These are phyloP conservation scores for Ceryle rudis DNA, from an alignment of 2,797 vertebrate genomes.

Conservation along the genomic window DNA sequence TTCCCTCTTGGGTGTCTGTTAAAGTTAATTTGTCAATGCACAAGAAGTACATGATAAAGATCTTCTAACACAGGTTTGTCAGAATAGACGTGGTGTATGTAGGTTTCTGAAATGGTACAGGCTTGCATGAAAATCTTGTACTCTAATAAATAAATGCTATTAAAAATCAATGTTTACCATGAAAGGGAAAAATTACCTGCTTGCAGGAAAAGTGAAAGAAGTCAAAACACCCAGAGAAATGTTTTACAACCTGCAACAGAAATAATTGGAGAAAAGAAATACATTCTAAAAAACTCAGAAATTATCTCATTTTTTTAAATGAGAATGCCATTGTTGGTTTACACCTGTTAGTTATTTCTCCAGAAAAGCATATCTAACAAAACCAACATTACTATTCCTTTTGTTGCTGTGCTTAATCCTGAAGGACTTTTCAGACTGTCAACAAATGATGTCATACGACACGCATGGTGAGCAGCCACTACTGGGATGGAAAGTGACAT, in stretches of 20 bases:
- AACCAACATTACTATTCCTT: background rate
- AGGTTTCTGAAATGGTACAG: background rate
- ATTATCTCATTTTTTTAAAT: accelerated
- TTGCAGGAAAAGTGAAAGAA: background rate
- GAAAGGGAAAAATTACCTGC: background rate
- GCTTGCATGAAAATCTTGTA: background rate
- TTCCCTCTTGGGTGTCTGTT: constrained; percentile 40
- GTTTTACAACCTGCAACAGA: background rate
- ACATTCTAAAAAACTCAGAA: background rate
- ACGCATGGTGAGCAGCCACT: accelerated
- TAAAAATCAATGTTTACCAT: background rate
- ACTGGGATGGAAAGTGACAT: background rate
- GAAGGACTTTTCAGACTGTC: background rate
- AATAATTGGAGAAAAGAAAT: background rate
- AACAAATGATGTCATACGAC: background rate
- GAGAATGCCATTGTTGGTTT: background rate
- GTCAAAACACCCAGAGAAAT: background rate
- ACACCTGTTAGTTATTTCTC: background rate
- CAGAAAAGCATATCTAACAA: background rate
- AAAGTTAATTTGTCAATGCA: constrained; percentile 48
- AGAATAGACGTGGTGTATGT: background rate
- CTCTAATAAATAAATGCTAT: constrained; percentile 14
- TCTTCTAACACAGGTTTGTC: constrained; percentile 3
- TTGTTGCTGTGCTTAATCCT: background rate
- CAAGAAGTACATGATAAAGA: background rate